Conservation (phyloP, 2,113 vertebrate genomes). For the Gallinago media region DNA sequence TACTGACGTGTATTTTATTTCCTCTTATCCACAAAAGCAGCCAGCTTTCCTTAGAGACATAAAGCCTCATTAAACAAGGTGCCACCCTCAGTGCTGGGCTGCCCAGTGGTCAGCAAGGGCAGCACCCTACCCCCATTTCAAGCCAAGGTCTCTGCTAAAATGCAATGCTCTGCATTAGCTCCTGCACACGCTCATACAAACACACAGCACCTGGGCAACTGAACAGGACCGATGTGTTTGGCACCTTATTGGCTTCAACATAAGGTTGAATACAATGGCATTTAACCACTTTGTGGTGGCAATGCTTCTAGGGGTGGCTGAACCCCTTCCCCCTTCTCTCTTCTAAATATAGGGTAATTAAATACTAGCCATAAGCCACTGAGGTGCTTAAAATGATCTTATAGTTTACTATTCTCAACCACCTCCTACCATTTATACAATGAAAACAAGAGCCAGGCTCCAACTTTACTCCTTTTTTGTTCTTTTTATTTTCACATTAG, state of each 20-base stretch:
- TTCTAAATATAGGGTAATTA: background rate
- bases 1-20: background rate
- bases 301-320: background rate
- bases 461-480: background rate
- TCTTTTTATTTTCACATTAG: background rate
- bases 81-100: background rate
- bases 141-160: background rate
- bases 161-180: background rate
- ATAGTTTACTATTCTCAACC: background rate
- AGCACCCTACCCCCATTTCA: background rate
- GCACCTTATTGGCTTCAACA: background rate
- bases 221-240: background rate
- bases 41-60: background rate
- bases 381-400: background rate
- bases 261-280: background rate
- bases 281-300: background rate
- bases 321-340: background rate
- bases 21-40: background rate
- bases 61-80: background rate
- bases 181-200: no score
- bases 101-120: background rate
- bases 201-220: fast-evolving
- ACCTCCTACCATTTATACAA: background rate
- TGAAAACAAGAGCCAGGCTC: background rate
- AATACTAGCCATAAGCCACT: background rate